Evolutionary conservation across 2,888 invertebrate genomes (phyloP).

Genomic region (Cephus rjabovi): DNA sequence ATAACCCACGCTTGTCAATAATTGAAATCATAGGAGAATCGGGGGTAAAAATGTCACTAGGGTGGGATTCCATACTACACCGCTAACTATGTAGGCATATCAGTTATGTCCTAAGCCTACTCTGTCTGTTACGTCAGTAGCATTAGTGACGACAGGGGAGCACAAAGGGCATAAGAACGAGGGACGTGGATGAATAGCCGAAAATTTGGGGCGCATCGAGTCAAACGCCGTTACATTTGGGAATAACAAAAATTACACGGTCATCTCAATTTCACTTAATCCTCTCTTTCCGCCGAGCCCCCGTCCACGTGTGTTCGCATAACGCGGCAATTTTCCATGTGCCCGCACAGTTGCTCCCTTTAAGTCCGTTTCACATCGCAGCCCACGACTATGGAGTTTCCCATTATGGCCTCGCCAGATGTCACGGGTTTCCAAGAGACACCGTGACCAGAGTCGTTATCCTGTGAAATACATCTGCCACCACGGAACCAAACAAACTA

Average conservation of each 20-base stretch:
- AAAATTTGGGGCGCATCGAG: slow-evolving; percentile 26
- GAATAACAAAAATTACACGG: slow-evolving; percentile 50
- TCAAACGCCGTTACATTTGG: slow-evolving; percentile 3
- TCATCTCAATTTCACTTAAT: slow-evolving; percentile 54
- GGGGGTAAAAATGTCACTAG: background rate
- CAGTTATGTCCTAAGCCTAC: background rate
- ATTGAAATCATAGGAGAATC: background rate
- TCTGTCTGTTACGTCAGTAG: background rate
- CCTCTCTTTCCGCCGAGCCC: slow-evolving; percentile 18
- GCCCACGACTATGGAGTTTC: slow-evolving; percentile 31
- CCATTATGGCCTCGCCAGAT: slow-evolving; percentile 50
- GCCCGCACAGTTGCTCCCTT: slow-evolving; percentile 22
- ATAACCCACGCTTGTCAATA: background rate
- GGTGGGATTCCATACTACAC: background rate
- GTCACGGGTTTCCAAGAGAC: slow-evolving; percentile 45
- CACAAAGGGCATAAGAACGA: slow-evolving; percentile 14
- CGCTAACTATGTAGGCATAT: background rate
- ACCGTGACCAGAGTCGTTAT: slow-evolving; percentile 52
- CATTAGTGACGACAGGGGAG: background rate
- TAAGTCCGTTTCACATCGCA: slow-evolving; percentile 22
- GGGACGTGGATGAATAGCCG: slow-evolving; percentile 6
- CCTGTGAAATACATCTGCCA: slow-evolving; percentile 51
- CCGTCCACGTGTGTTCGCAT: slow-evolving; percentile 4
- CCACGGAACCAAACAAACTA: background rate
- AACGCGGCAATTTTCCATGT: background rate